Percentiles rank a stretch among this genome's conserved stretches.
These are phyloP conservation scores for Escarpia spicata DNA, from an alignment of 2,888 invertebrate genomes.

Conservation along the genomic window DNA sequence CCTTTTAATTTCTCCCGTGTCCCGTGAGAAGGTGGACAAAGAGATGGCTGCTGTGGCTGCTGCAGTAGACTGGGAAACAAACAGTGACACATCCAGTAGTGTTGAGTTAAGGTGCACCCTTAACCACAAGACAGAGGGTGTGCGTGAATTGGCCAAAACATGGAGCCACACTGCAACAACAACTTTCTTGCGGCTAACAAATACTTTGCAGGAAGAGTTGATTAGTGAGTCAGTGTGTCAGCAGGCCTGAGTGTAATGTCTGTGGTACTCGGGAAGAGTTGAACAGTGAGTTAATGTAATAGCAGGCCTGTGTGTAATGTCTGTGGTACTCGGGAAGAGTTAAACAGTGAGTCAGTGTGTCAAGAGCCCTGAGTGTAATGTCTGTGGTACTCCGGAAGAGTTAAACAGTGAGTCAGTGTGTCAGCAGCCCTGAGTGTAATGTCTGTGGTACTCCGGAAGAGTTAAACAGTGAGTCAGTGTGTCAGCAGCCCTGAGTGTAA, in stretches of 20 bases:
- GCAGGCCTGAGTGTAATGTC: neutral
- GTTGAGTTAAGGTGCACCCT: neutral
- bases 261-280: neutral
- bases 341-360: neutral
- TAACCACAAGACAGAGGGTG: neutral
- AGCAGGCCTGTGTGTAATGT: neutral
- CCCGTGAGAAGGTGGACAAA: neutral
- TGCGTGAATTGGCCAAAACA: neutral
- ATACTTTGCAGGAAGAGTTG: neutral
- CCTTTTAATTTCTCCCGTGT: neutral
- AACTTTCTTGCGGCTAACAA: neutral
- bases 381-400: neutral
- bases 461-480: too few species aligned
- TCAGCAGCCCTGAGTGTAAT: neutral
- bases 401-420: neutral
- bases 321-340: neutral
- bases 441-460: neutral
- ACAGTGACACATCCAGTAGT: neutral
- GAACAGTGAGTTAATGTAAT: neutral
- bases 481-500: too few species aligned
- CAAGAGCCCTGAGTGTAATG: neutral
- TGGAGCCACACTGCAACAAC: neutral
- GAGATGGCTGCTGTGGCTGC: neutral
- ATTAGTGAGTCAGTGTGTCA: neutral
- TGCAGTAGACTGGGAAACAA: neutral